Base-by-base conservation (phyloP, 2,797 vertebrate genomes). In the Eospalax fontanierii region DNA sequence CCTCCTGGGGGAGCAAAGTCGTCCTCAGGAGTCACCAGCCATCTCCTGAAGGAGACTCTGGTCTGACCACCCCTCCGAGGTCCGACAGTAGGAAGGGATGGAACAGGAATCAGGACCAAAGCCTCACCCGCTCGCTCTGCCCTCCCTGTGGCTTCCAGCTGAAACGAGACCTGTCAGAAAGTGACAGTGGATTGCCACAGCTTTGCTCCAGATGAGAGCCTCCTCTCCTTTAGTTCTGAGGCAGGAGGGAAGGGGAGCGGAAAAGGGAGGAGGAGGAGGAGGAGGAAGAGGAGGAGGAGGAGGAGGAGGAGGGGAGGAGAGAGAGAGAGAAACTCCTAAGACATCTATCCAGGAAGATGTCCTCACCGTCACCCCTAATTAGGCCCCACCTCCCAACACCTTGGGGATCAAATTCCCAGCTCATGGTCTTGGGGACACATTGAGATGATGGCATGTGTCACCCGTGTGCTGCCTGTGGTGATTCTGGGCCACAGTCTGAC, bases 401-500 rank as follows among this genome's bases (percentile, higher is more conserved):
- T 22, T 65, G 35, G 71, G 11, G 14, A 26, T 6, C 30, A 10
- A 26, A 14, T 15, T 78, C 65, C 16, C 66, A n/a, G 33, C 1
- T 12, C 8, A 26, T n/a, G 1, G 2, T 63, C 54, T 33, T 57
- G 63, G 75, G 50, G 35, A 61, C 46, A 43, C 65, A 38, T 12
- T n/a, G 12, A 35, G 35, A 33, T 26, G 7, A 28, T 15, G 38
- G 65, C 12, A 10, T 19, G 66, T 78, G 66, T 35, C 65, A 68
- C 35, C 24, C 35, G 6, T 15, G 35, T 22, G 2, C 19, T 24
- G 2, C 21, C 0, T 2, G 2, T 4, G 22, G 15, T 15, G 0
- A 18, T 18, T 46, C 22, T 33, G 76, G 81, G 11, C 46, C 11
- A 46, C 11, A 11, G 18, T 24, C 7, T 40, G 28, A 3, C 1